Percentiles rank a stretch among this genome's conserved stretches.
phyloP scores from a whole-genome alignment of 1,140 invertebrate genomes.

The Drosophila oshimai region DNA sequence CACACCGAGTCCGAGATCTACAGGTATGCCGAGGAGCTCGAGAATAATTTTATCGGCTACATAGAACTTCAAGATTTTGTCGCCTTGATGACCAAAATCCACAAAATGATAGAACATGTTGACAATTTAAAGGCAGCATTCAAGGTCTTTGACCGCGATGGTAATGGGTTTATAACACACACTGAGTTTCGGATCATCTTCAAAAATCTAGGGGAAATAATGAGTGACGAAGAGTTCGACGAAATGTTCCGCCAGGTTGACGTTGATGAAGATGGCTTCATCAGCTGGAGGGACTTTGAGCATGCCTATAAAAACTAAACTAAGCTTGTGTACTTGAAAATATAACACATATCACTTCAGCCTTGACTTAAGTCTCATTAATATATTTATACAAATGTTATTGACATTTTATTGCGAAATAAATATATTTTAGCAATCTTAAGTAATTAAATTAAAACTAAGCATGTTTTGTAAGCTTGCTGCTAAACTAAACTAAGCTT shows the following conservation, averaged over 20 bases:
- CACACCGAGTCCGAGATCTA: conserved; percentile 47
- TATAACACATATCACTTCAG: too few species aligned
- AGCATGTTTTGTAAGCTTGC: too few species aligned
- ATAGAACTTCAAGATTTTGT: conserved; percentile 16
- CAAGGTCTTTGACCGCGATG: conserved; percentile 37
- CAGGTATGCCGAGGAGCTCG: conserved; percentile 27
- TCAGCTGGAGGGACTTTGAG: background rate
- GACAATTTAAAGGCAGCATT: conserved; percentile 26
- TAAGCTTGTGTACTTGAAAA: background rate
- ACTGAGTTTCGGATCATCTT: background rate
- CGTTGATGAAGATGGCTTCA: background rate
- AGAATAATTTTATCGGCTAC: conserved; percentile 13
- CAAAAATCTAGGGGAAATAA: background rate
- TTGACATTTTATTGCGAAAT: too few species aligned
- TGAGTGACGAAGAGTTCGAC: conserved; percentile 8
- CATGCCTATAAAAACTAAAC: background rate
- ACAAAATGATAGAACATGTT: background rate
- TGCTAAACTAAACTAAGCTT: background rate
- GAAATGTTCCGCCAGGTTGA: conserved; percentile 1
- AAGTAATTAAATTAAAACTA: too few species aligned
- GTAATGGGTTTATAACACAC: conserved; percentile 5
- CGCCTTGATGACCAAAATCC: conserved; percentile 3
- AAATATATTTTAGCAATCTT: too few species aligned
- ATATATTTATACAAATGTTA: background rate
- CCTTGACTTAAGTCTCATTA: too few species aligned